phyloP scores from a whole-genome alignment of 2,888 invertebrate genomes.

The Pristionchus arcanus region DNA sequence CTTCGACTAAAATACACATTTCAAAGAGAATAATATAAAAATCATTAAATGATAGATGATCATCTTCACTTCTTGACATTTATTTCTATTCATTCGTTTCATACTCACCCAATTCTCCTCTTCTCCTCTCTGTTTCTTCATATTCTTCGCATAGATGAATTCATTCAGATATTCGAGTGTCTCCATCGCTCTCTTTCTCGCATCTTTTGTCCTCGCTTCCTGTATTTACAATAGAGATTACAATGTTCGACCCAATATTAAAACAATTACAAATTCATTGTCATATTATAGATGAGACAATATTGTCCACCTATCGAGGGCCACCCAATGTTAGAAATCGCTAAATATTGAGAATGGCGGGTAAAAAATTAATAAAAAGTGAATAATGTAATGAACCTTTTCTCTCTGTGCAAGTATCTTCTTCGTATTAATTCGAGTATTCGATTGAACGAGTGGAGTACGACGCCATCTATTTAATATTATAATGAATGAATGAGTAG shows the following conservation, averaged over 20 bases:
- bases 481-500: background rate
- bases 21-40: background rate
- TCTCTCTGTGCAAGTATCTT: background rate
- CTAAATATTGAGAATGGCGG: too few relatives aligned
- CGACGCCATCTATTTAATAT: background rate
- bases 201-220: background rate
- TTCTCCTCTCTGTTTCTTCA: background rate
- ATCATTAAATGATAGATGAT: too few relatives aligned
- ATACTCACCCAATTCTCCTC: conserved; percentile 40
- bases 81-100: background rate
- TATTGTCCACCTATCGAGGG: too few relatives aligned
- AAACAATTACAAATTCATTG: too few relatives aligned
- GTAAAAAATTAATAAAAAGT: background rate
- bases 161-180: conserved; percentile 45
- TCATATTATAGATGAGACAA: too few relatives aligned
- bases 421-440: conserved; percentile 4
- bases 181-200: conserved; percentile 40
- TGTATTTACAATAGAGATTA: background rate
- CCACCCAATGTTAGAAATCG: too few relatives aligned
- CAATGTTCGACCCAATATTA: too few relatives aligned
- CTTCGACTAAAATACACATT: conserved; percentile 9
- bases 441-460: background rate
- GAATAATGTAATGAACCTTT: background rate
- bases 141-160: conserved; percentile 19
- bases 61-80: background rate